Conservation (phyloP, 2,113 vertebrate genomes). For the Saimiri boliviensis region DNA sequence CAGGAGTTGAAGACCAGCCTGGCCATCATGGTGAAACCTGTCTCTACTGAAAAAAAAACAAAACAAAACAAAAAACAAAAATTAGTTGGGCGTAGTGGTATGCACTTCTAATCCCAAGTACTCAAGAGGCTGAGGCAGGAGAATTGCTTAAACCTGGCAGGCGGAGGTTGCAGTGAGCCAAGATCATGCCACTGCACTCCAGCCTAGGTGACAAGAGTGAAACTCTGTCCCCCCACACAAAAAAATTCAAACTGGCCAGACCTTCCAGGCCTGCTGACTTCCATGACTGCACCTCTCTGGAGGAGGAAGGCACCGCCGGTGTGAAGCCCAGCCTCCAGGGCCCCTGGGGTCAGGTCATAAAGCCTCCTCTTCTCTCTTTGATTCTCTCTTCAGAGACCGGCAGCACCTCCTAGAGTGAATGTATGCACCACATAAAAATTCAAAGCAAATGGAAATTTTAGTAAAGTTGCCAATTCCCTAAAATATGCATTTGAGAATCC, state of each 20-base stretch:
- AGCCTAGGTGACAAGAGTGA: too few relatives aligned
- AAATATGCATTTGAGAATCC: not conserved
- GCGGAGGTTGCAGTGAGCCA: too few relatives aligned
- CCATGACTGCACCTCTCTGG: not conserved
- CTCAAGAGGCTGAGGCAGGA: too few relatives aligned
- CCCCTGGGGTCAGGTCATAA: fast-evolving
- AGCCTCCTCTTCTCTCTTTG: not conserved
- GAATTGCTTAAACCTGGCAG: too few relatives aligned
- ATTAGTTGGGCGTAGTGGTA: too few relatives aligned
- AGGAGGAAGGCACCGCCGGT: not conserved
- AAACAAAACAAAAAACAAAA: too few relatives aligned
- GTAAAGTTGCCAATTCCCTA: not conserved
- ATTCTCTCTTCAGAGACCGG: not conserved
- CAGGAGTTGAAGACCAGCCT: too few relatives aligned
- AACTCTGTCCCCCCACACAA: not conserved
- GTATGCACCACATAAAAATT: not conserved
- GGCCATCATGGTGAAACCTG: too few relatives aligned
- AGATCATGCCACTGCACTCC: too few relatives aligned
- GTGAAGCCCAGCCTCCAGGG: not conserved
- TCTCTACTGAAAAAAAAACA: too few relatives aligned
- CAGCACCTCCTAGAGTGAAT: not conserved
- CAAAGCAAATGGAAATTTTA: not conserved
- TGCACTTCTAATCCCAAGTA: too few relatives aligned
- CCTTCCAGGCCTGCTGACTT: not conserved
- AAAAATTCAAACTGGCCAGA: not conserved